Evolutionary conservation across 2,113 vertebrate genomes (phyloP).

Genomic region (Hydrochoerus hydrochaeris): DNA sequence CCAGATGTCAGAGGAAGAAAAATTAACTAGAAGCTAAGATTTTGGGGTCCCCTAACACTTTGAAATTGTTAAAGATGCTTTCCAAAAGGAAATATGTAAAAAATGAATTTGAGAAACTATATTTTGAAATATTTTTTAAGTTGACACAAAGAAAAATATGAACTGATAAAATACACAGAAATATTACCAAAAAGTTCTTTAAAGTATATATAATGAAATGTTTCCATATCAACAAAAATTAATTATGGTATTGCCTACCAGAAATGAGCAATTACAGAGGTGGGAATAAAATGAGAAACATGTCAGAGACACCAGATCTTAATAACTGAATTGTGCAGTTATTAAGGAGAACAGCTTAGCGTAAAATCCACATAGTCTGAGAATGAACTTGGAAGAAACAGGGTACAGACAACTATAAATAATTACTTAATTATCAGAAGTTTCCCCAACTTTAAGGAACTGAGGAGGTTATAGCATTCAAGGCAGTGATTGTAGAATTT

Average conservation of each 20-base stretch:
- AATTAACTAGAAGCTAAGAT: background rate
- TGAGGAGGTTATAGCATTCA: background rate
- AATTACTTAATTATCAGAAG: background rate
- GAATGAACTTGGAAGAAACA: background rate
- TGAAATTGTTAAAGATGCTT: conserved; percentile 34
- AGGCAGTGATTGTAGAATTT: background rate
- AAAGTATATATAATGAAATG: conserved; percentile 3
- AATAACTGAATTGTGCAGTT: background rate
- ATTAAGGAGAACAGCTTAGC: background rate
- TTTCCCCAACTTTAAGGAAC: background rate
- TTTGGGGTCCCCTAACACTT: background rate
- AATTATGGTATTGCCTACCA: background rate
- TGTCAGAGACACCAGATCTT: background rate
- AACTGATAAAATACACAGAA: conserved; percentile 19
- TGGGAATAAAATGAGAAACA: background rate
- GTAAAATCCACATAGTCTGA: background rate
- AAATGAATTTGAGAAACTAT: background rate
- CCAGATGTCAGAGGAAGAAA: background rate
- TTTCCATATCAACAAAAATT: conserved; percentile 9
- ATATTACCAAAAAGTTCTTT: conserved; percentile 1
- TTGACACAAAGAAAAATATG: background rate
- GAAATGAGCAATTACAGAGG: background rate
- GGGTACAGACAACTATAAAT: background rate
- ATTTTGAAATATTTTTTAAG: conserved; percentile 35
- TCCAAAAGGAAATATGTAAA: background rate